phyloP scores from a whole-genome alignment of 1,140 invertebrate genomes.

The Drosophila nannoptera region DNA sequence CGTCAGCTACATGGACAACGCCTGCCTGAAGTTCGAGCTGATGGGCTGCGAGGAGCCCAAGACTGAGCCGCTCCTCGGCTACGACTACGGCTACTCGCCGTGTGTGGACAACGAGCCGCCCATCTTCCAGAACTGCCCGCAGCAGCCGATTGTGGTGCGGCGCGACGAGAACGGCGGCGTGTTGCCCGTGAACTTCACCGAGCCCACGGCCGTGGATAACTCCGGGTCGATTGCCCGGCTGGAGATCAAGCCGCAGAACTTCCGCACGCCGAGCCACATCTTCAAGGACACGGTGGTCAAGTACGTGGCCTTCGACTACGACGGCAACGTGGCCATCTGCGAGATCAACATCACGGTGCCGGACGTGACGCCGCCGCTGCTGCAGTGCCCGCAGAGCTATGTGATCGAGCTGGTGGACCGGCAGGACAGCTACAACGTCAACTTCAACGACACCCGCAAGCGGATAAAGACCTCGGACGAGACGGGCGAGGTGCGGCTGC shows the following conservation, averaged over 20 bases:
- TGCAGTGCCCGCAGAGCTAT: conserved; percentile 97
- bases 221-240: conserved; percentile 94
- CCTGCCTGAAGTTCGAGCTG: conserved; percentile 96
- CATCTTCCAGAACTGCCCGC: conserved; percentile 96
- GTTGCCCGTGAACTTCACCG: conserved; percentile 93
- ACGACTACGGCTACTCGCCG: conserved; percentile 95
- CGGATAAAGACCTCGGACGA: conserved; percentile 93
- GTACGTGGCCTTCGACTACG: conserved; percentile 97
- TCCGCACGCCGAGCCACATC: conserved; percentile 92
- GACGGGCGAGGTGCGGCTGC: conserved; percentile 91
- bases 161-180: conserved; percentile 92
- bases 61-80: conserved; percentile 90
- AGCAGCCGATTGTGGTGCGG: conserved; percentile 93
- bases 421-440: conserved; percentile 93
- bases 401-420: conserved; percentile 94
- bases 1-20: conserved; percentile 97
- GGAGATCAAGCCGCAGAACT: conserved; percentile 94
- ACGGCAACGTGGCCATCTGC: conserved; percentile 98
- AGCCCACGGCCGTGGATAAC: conserved; percentile 95
- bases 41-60: conserved; percentile 95
- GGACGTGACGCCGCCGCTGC: conserved; percentile 94
- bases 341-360: conserved; percentile 96
- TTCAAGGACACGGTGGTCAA: conserved; percentile 96
- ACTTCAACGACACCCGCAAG: conserved; percentile 94
- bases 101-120: conserved; percentile 98